These are phyloP conservation scores for Syngnathoides biaculeatus DNA, from an alignment of 2,113 vertebrate genomes.

Conservation along the genomic window DNA sequence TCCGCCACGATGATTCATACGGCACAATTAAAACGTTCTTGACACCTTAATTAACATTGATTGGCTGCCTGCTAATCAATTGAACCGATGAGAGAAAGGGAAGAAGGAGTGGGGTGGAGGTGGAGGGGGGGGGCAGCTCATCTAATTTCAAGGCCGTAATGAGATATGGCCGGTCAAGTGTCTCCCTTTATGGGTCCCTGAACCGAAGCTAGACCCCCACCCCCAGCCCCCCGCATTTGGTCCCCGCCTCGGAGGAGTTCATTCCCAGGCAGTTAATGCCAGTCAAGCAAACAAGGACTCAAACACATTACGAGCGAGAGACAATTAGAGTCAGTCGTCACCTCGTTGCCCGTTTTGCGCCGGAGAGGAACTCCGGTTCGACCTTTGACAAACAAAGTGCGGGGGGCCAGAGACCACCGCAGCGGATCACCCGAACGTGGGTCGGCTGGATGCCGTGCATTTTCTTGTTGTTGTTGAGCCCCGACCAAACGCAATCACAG, in stretches of 20 bases:
- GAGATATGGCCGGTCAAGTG: constrained; percentile 59
- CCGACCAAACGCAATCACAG: constrained; percentile 43
- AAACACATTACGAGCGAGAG: constrained; percentile 46
- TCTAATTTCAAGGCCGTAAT: constrained; percentile 58
- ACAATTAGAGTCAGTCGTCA: constrained; percentile 44
- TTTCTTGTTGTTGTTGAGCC: constrained; percentile 12
- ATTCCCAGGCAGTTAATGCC: constrained; percentile 57
- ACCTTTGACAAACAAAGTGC: not conserved
- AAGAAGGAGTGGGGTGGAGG: constrained; percentile 45
- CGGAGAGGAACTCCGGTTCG: constrained; percentile 27
- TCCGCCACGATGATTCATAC: constrained; percentile 72
- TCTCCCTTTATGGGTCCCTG: constrained; percentile 60
- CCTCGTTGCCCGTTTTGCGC: constrained; percentile 24
- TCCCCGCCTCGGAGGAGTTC: constrained; percentile 47
- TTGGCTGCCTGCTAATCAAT: constrained; percentile 72
- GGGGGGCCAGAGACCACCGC: not conserved
- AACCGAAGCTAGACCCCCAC: constrained; percentile 22
- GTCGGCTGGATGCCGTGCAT: not conserved
- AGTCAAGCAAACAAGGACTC: constrained; percentile 58
- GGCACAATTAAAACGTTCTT: constrained; percentile 72
- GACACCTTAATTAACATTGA: constrained; percentile 79
- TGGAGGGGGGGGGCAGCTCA: constrained; percentile 55
- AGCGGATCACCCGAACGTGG: not conserved
- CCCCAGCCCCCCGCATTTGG: constrained; percentile 8
- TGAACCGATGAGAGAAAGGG: constrained; percentile 49